Evolutionary conservation across 2,888 invertebrate genomes (phyloP).

Genomic region (Lucinisca nassula): DNA sequence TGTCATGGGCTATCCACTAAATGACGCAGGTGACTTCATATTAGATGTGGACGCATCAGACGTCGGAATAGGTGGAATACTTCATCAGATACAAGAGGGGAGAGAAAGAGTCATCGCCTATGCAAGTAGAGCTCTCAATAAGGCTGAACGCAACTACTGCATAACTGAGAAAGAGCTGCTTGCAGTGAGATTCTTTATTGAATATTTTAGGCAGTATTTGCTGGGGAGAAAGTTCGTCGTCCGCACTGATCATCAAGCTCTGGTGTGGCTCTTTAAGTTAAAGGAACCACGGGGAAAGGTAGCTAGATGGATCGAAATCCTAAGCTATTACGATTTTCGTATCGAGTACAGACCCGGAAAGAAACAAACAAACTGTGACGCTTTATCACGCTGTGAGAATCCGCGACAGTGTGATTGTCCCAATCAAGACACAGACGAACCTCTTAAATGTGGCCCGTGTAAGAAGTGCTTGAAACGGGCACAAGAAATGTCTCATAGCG

Average conservation of each 20-base stretch:
- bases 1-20: constrained; percentile 52
- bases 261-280: constrained; percentile 1
- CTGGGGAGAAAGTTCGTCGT: neutral
- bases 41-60: constrained; percentile 2
- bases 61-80: too few relatives aligned
- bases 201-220: constrained; percentile 19
- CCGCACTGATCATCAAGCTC: constrained; percentile 15
- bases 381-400: neutral
- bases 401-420: neutral
- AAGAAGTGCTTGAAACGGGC: neutral
- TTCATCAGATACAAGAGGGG: neutral
- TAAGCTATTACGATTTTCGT: neutral
- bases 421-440: neutral
- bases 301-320: constrained; percentile 1
- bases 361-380: neutral
- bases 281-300: constrained; percentile 3
- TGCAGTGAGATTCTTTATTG: too few relatives aligned
- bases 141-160: constrained; percentile 22
- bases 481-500: neutral
- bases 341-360: neutral
- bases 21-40: neutral
- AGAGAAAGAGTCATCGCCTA: too few relatives aligned
- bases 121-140: neutral
- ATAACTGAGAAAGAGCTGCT: too few relatives aligned
- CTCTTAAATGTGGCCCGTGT: constrained; percentile 3